Base-by-base conservation (phyloP, 2,888 invertebrate genomes). In the Hydroisotoma schaefferi region DNA sequence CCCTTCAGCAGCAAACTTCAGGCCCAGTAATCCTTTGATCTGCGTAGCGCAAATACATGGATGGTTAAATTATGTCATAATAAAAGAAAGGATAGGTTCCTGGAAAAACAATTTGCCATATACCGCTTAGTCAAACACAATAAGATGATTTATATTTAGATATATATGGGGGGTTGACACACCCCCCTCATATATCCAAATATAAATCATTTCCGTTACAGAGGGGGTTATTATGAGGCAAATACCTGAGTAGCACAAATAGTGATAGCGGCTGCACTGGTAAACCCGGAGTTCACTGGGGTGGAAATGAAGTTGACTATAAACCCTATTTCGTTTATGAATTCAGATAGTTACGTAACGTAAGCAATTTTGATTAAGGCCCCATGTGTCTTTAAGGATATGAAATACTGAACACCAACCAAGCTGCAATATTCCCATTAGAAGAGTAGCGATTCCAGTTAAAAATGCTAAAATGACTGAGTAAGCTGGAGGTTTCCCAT, bases 221-320 rank as follows among this genome's bases (percentile, higher is more conserved):
- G n/a, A n/a, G n/a, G n/a, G n/a, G n/a, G n/a, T n/a, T n/a, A n/a
- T n/a, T n/a, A n/a, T n/a, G n/a, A n/a, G 51, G 23, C 48, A 48
- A n/a, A n/a, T n/a, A n/a, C n/a, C n/a, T n/a, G n/a, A n/a, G n/a
- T n/a, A 18, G 40, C 46, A 37, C 65, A 65, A n/a, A 66, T 66
- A 10, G 65, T 66, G 8, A 66, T 62, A 2, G 65, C 65, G 6
- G 65, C 65, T 10, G 68, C 71, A 38, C 61, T 63, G 1, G 69
- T 71, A 38, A 71, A 71, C 2, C 59, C 72, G 2, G 62, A 61
- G 28, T 67, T 70, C 0, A 70, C 70, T 4, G 70, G 70, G 2
- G 66, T 55, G 27, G 67, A 67, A 20, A 73, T 73, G 44, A 73
- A 73, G 51, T 73, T 71, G 8, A 70, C 73, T 22, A 73, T 73